phyloP scores from a whole-genome alignment of 2,888 invertebrate species.

The Drosophila algonquin region DNA sequence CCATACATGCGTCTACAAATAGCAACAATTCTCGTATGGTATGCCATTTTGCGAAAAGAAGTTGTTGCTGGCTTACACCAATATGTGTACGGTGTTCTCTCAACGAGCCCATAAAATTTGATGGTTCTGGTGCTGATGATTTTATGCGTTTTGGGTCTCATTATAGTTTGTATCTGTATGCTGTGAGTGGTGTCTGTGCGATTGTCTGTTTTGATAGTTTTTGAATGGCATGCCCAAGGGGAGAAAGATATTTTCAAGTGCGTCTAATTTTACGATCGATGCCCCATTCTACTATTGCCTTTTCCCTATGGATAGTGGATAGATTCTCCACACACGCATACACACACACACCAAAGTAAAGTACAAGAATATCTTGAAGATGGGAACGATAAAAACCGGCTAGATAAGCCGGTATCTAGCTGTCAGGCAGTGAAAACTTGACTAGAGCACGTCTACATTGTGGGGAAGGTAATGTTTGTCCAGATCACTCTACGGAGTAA shows the following conservation, averaged over 20 bases:
- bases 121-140: constrained; percentile 54
- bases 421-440: constrained; percentile 38
- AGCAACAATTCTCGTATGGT: constrained; percentile 9
- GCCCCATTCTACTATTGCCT: constrained; percentile 29
- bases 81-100: constrained; percentile 20
- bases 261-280: constrained; percentile 49
- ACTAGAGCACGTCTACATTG: constrained; percentile 37
- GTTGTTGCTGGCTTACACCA: constrained; percentile 22
- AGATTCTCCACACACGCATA: too few relatives aligned
- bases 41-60: constrained; percentile 42
- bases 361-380: constrained; percentile 38
- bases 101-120: constrained; percentile 49
- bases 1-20: neutral
- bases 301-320: neutral
- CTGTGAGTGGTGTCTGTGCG: constrained; percentile 14
- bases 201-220: constrained; percentile 43
- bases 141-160: constrained; percentile 53
- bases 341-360: neutral
- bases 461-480: constrained; percentile 37
- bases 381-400: constrained; percentile 41
- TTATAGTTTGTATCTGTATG: constrained; percentile 32
- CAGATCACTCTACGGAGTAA: constrained; percentile 15
- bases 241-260: constrained; percentile 41
- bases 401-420: constrained; percentile 41
- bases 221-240: constrained; percentile 43